Evolutionary conservation across 2,888 invertebrate species (phyloP), one percentile per base, ranked within the genome.

Genomic region (Eupeodes luniger): DNA sequence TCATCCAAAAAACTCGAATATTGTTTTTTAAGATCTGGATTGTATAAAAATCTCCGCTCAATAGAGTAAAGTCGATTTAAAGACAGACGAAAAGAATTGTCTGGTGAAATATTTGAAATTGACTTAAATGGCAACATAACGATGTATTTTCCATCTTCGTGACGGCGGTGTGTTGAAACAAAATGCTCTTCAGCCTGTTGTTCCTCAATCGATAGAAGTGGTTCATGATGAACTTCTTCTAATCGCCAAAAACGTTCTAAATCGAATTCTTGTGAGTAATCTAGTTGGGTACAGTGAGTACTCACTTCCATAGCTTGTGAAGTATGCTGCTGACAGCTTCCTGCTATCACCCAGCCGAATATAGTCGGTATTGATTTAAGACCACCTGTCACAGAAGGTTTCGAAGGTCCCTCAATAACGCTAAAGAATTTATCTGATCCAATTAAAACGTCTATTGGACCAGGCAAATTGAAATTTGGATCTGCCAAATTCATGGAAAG

Each of bases 191-290:
- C 47, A 7, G 51, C 51, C 3, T 2, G 51, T 51, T 51, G 51
- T 5, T 51, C 51, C 7, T 51, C 51, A 51, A n/a, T 0, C n/a
- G 51, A n/a, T n/a, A n/a, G n/a, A n/a, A n/a, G n/a, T n/a, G n/a
- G n/a, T n/a, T n/a, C n/a, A n/a, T n/a, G n/a, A n/a, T 51, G 51
- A 51, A 51, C 51, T 51, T 51, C 51, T n/a, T 51, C 51, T 51
- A 51, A 7, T 51, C 51, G n/a, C 51, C 51, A 51, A 51, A 51
- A 51, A 7, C 51, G 51, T n/a, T 51, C n/a, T 7, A 51, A 51
- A n/a, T 51, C n/a, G 5, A 51, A 51, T 5, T 51, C 51, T 3
- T 51, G n/a, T n/a, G 51, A 51, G 14, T 51, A n/a, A n/a, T 51
- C 51, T 51, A n/a, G 7, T 51, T 51, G 51, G n/a, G 51, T 51